phyloP scores from a whole-genome alignment of 2,797 vertebrate genomes.

The Tragopan temminckii region DNA sequence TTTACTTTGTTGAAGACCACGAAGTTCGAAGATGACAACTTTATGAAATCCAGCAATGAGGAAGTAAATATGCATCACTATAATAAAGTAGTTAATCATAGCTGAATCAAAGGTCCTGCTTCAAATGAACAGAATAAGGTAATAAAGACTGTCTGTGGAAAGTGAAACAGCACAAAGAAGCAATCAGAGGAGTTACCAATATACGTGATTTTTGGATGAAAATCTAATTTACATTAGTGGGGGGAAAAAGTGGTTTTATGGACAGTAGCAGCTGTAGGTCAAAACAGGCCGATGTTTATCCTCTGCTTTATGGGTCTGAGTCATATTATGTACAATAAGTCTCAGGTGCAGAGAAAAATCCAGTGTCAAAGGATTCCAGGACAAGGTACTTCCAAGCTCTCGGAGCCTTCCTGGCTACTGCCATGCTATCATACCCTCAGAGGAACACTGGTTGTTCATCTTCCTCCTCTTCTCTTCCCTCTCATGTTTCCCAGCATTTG shows the following conservation, averaged over 20 bases:
- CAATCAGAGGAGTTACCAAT: neutral
- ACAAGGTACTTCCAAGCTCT: neutral
- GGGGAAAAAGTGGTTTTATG: neutral
- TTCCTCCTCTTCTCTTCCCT: neutral
- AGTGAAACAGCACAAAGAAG: neutral
- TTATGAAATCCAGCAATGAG: neutral
- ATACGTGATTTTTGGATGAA: neutral
- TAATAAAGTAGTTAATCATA: neutral
- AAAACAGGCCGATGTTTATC: neutral
- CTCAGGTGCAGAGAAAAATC: neutral
- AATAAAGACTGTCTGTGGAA: slow-evolving; percentile 6
- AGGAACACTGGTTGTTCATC: neutral
- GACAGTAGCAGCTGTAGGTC: neutral
- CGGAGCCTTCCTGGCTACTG: neutral
- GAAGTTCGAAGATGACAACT: neutral
- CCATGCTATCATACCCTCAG: neutral
- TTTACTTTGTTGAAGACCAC: neutral
- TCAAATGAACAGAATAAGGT: neutral
- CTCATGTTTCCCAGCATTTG: neutral
- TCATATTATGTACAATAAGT: neutral
- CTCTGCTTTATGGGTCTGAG: neutral
- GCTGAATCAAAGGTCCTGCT: neutral
- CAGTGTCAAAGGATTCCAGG: neutral
- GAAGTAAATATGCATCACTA: neutral
- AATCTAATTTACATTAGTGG: neutral